A percentile compares a stretch with the other conserved stretches of the same genome.
phyloP scores from a whole-genome alignment of 2,113 vertebrate genomes.

The Chiloscyllium plagiosum region DNA sequence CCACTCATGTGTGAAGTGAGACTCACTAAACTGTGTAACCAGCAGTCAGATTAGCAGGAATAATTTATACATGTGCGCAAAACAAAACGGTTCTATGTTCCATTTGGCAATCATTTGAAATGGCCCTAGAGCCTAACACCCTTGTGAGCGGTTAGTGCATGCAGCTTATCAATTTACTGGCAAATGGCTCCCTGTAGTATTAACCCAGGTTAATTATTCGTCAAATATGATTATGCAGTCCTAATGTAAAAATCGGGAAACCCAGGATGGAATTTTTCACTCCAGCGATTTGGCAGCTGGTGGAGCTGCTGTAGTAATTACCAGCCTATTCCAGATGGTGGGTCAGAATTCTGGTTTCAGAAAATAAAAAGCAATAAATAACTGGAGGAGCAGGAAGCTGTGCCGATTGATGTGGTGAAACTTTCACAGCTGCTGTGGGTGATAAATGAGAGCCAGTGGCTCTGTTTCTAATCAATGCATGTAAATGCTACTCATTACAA shows the following conservation, averaged over 20 bases:
- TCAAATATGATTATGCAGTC: conserved; percentile 83
- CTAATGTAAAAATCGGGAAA: conserved; percentile 76
- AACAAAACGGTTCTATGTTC: conserved; percentile 31
- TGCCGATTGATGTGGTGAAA: conserved; percentile 63
- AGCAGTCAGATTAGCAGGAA: conserved; percentile 18
- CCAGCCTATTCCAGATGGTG: conserved; percentile 65
- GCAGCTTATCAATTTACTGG: conserved; percentile 76
- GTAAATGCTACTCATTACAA: conserved; percentile 79
- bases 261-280: conserved; percentile 82
- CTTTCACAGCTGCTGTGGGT: conserved; percentile 69
- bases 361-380: conserved; percentile 59
- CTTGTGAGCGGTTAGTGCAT: conserved; percentile 50
- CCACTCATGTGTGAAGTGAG: background rate
- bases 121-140: conserved; percentile 47
- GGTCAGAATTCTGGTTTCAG: conserved; percentile 59
- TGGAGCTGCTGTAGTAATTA: conserved; percentile 71
- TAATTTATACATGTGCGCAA: conserved; percentile 10
- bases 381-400: conserved; percentile 58
- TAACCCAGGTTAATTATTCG: conserved; percentile 84
- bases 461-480: conserved; percentile 79
- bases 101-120: conserved; percentile 36
- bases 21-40: background rate
- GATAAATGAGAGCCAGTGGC: conserved; percentile 70
- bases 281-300: conserved; percentile 80
- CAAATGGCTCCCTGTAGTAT: conserved; percentile 75